Conservation (phyloP, 2,113 vertebrate genomes). For the Clarias gariepinus region DNA sequence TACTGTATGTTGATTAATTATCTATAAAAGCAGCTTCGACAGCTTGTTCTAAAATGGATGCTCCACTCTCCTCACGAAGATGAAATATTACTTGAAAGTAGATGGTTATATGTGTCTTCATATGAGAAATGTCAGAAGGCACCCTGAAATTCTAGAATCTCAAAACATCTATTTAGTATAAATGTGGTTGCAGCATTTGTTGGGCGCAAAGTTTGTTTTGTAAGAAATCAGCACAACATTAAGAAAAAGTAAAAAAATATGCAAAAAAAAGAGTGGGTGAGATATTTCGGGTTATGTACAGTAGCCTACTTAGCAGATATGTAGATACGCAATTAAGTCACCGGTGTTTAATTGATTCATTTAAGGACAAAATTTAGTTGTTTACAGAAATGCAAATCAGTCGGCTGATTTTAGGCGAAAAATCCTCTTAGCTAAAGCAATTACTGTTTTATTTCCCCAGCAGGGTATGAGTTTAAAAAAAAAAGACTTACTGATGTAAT, state of each 20-base stretch:
- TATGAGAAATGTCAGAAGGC: background rate
- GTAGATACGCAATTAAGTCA: background rate
- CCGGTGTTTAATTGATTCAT: background rate
- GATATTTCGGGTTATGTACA: background rate
- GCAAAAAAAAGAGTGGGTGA: background rate
- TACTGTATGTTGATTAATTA: background rate
- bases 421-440: slow-evolving; percentile 32
- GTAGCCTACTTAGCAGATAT: slow-evolving; percentile 3
- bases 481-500: background rate
- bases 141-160: background rate
- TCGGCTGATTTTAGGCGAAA: background rate
- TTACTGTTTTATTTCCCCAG: slow-evolving; percentile 38
- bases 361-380: background rate
- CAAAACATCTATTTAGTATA: background rate
- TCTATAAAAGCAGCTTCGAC: background rate
- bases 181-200: background rate
- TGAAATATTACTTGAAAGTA: background rate
- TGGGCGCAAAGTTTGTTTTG: background rate
- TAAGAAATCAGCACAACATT: background rate
- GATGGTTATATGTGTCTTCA: background rate
- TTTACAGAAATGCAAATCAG: background rate
- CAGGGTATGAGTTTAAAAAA: background rate
- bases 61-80: background rate
- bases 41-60: background rate
- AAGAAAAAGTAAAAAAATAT: background rate